These are phyloP conservation scores for Lymantria monacha DNA, from an alignment of 2,888 invertebrate genomes.

Conservation along the genomic window DNA sequence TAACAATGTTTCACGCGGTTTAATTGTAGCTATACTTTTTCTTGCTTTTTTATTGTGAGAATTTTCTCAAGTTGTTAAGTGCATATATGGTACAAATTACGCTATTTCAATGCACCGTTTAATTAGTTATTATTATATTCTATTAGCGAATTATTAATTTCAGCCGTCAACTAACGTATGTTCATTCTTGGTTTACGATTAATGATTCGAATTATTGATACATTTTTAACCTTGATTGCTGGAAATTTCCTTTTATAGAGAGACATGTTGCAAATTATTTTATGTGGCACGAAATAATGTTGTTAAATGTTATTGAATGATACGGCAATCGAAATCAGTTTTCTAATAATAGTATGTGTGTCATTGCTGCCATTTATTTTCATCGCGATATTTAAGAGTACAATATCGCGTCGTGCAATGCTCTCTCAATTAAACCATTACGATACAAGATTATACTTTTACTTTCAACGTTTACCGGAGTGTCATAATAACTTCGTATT, in stretches of 20 bases:
- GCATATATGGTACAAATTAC: constrained; percentile 30
- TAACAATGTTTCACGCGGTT: constrained; percentile 65
- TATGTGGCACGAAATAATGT: constrained; percentile 19
- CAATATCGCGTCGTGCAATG: constrained; percentile 10
- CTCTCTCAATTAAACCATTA: constrained; percentile 29
- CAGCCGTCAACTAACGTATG: constrained; percentile 6
- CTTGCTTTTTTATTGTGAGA: constrained; percentile 61
- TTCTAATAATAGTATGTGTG: constrained; percentile 19
- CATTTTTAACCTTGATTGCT: constrained; percentile 21
- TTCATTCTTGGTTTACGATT: constrained; percentile 13
- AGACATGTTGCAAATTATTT: constrained; percentile 24
- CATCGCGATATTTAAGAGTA: constrained; percentile 12
- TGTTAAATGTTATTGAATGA: constrained; percentile 18
- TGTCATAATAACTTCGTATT: constrained; percentile 35
- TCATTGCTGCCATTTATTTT: constrained; percentile 12
- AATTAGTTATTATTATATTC: constrained; percentile 37
- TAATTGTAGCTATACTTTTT: constrained; percentile 51
- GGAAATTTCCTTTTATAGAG: constrained; percentile 23
- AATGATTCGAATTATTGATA: constrained; percentile 22
- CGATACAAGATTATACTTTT: constrained; percentile 32
- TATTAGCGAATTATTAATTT: constrained; percentile 20
- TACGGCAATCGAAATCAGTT: constrained; percentile 19
- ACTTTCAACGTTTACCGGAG: constrained; percentile 33
- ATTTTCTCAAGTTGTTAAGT: constrained; percentile 64
- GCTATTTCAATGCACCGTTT: constrained; percentile 42